Base-by-base conservation (phyloP, 2,888 invertebrate species). In the Tachina fera region DNA sequence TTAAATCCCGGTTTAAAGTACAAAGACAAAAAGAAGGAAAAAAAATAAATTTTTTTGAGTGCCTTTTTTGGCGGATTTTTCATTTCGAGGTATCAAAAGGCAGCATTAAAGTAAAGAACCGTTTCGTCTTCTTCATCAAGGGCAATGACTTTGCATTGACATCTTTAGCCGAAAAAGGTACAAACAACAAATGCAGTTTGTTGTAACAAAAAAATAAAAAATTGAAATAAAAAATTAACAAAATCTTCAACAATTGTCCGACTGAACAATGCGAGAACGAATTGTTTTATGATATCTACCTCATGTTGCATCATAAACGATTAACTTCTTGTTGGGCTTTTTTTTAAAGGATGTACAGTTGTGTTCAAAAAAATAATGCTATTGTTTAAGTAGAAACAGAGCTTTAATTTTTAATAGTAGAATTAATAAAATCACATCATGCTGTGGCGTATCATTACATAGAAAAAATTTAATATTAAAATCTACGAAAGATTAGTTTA, bases 141-240 rank as follows among this genome's bases (percentile, higher is more conserved):
- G 84, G 72, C 81, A 85, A 74, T 85, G 84, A 81, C 84, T 74
- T 70, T 13, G 10, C 47, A 61, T 81, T 84, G 84, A 80, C 84
- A 80, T 65, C 78, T 84, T 81, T 49, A 13, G 61, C 60, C 51
- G n/a, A n/a, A 61, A 74, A 53, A 75, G 53, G 47, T 65, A 65
- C 47, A 43, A 65, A 22, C 2, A 47, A 31, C 49, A 31, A 49
- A 31, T 65, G 65, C 22, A 65, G 39, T 22, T 47, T 47, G 22
- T 65, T 43, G 16, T 72, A 56, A 51, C 65, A 39, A 47, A 19
- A 43, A 22, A 16, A 65, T 14, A 49, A 56, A 39, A 60, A 51
- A 16, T 31, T 31, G 6, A 31, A 31, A 31, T 31, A 51, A 51
- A 10, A n/a, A 67, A 43, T 77, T 16, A n/a, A 41, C 49, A 39